Conservation (phyloP, 2,797 vertebrate genomes). For the Miichthys miiuy region DNA sequence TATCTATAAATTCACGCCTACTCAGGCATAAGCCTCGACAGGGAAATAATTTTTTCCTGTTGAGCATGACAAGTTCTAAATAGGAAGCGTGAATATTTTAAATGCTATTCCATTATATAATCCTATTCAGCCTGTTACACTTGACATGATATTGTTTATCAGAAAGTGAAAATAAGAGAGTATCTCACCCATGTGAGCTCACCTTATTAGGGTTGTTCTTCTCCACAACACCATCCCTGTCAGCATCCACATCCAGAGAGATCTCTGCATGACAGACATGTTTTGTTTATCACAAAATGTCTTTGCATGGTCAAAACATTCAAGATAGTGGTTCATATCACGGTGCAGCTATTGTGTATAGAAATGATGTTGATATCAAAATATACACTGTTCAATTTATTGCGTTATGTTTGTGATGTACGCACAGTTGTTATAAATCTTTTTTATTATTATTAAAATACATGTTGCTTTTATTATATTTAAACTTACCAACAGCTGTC, state of each 20-base stretch:
- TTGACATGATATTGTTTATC: no score
- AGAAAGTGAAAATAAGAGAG: no score
- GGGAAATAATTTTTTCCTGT: no score
- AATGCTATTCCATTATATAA: background rate
- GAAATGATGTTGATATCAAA: background rate
- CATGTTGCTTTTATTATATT: background rate
- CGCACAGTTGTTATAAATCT: background rate
- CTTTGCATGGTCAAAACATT: background rate
- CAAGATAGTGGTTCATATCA: background rate
- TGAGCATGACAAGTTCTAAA: no score
- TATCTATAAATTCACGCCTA: background rate
- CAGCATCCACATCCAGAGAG: slow-evolving; percentile 94
- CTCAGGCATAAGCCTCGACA: no score
- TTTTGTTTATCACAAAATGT: background rate
- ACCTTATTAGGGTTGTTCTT: slow-evolving; percentile 94
- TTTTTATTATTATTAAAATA: no score
- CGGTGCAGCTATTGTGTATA: background rate
- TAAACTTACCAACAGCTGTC: slow-evolving; percentile 81
- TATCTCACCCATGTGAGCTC: slow-evolving; percentile 56
- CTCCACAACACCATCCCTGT: slow-evolving; percentile 92
- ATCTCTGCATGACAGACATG: slow-evolving; percentile 84
- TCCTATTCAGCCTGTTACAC: background rate
- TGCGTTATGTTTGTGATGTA: background rate
- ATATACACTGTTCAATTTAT: background rate
- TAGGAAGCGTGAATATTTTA: background rate